Percentiles rank a stretch among this genome's conserved stretches.
These are phyloP conservation scores for Orchesella flavescens DNA, from an alignment of 2,888 invertebrate species.

Conservation along the genomic window DNA sequence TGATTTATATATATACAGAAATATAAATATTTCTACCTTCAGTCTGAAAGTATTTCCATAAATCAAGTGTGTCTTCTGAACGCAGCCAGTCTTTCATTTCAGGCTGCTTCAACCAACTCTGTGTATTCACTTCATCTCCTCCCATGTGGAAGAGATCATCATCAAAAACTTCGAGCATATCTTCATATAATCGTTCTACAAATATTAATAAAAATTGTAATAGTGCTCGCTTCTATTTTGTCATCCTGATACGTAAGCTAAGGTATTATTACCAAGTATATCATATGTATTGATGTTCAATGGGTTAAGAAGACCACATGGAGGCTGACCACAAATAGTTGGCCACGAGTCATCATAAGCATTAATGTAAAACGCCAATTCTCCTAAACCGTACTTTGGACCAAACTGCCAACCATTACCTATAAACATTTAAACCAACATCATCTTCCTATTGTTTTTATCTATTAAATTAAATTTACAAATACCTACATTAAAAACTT, in stretches of 20 bases:
- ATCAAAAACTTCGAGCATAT: constrained; percentile 82
- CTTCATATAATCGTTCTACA: constrained; percentile 79
- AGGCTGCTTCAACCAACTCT: constrained; percentile 84
- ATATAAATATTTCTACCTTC: constrained; percentile 73
- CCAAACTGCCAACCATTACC: constrained; percentile 73
- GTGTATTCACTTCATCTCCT: constrained; percentile 83
- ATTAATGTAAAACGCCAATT: constrained; percentile 73
- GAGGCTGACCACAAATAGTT: constrained; percentile 81
- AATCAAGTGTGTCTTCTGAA: constrained; percentile 72
- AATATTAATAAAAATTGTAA: too few relatives aligned
- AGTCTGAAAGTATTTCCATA: constrained; percentile 72
- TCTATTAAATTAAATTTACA: too few relatives aligned
- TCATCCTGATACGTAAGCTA: too few relatives aligned
- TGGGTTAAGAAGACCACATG: constrained; percentile 77
- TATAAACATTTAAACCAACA: too few relatives aligned
- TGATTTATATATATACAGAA: too few relatives aligned
- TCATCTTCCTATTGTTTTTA: too few relatives aligned
- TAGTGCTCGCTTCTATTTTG: too few relatives aligned
- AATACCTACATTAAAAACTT: neutral
- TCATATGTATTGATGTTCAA: constrained; percentile 70
- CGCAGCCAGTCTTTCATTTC: constrained; percentile 76
- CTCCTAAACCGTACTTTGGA: constrained; percentile 76
- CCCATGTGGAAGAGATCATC: constrained; percentile 78
- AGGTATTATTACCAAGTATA: constrained; percentile 67
- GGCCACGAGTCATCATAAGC: constrained; percentile 69